Conservation (phyloP, 2,888 invertebrate genomes). For the Marasmarcha lunaedactyla region DNA sequence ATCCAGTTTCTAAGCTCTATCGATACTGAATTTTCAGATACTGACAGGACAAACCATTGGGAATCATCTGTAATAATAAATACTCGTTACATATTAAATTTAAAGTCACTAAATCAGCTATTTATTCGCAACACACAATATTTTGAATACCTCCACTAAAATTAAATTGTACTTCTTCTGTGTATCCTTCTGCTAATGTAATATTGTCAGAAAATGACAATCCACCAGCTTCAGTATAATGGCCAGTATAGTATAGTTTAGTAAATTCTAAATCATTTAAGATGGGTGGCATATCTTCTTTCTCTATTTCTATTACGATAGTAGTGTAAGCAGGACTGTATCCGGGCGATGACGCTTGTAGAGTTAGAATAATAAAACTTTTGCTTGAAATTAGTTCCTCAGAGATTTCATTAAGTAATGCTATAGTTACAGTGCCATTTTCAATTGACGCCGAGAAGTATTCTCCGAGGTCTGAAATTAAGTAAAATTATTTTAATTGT, state of each 20-base stretch:
- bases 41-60: background rate
- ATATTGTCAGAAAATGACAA: too few relatives aligned
- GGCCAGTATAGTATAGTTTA: background rate
- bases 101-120: too few relatives aligned
- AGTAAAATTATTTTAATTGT: background rate
- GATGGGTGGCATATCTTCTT: background rate
- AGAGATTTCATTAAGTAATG: background rate
- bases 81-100: too few relatives aligned
- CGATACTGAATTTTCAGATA: background rate
- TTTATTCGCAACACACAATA: too few relatives aligned
- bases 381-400: background rate
- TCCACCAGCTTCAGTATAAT: slow-evolving; percentile 10
- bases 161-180: too few relatives aligned
- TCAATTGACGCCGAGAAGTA: background rate
- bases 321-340: background rate
- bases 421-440: background rate
- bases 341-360: background rate
- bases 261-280: background rate
- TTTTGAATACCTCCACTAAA: too few relatives aligned
- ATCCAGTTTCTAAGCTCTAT: slow-evolving; percentile 16
- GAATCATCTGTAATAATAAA: too few relatives aligned
- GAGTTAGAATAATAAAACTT: background rate
- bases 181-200: too few relatives aligned
- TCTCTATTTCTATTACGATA: background rate
- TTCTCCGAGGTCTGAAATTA: background rate